Percentiles rank a stretch among this genome's conserved stretches.
Evolutionary conservation across 2,797 vertebrate genomes (phyloP).

Genomic region (Platalea minor): DNA sequence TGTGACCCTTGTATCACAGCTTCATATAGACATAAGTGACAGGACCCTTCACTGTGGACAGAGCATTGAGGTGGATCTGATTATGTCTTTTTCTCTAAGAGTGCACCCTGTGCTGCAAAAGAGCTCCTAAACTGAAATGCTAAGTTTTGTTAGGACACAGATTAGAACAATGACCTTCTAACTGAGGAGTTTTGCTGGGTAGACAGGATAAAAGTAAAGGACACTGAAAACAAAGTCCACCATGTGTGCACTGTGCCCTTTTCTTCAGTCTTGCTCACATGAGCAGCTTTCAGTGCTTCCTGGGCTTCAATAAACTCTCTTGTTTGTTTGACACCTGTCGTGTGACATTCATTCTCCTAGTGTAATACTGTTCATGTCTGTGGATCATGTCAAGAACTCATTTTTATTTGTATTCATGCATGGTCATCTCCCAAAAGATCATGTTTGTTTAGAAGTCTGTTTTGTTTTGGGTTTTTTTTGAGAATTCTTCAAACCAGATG

Average conservation of each 20-base stretch:
- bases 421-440: not conserved
- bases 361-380: not conserved
- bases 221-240: not conserved
- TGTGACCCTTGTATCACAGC: not conserved
- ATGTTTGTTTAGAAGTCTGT: not conserved
- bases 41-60: not conserved
- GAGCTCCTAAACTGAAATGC: not conserved
- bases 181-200: not conserved
- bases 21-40: not conserved
- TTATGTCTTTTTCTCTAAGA: not conserved
- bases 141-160: not conserved
- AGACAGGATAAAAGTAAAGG: not conserved
- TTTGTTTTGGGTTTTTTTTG: too few species aligned
- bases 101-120: not conserved
- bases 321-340: not conserved
- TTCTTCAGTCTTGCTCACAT: not conserved
- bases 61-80: not conserved
- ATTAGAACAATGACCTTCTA: not conserved
- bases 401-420: not conserved
- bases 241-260: not conserved
- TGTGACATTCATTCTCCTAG: not conserved
- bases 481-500: not conserved
- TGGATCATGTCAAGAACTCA: not conserved
- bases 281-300: not conserved
- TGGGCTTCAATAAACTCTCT: not conserved